Evolutionary conservation across 1,140 invertebrate genomes (phyloP).

Genomic region (Brachystomella parvula): DNA sequence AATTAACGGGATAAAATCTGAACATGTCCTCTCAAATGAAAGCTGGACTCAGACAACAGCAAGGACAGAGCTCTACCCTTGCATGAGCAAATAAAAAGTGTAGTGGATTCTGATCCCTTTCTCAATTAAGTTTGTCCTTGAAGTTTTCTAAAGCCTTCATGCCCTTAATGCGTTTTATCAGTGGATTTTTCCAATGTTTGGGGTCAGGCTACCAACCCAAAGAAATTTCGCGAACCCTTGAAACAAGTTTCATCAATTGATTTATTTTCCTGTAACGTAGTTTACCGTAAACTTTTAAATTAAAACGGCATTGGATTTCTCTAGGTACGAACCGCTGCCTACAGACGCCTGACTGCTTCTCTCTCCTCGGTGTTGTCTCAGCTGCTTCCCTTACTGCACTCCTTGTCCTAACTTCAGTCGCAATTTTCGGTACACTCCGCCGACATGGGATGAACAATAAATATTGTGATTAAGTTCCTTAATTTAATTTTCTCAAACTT

Average conservation of each 20-base stretch:
- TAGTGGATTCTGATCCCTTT: too few species aligned
- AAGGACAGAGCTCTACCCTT: too few species aligned
- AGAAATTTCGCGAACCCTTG: too few species aligned
- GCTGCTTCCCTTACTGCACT: constrained; percentile 18
- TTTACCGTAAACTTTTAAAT: too few species aligned
- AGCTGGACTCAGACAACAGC: too few species aligned
- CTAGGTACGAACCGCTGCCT: not conserved
- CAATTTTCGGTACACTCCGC: constrained; percentile 19
- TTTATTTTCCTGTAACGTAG: not conserved
- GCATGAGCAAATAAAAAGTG: too few species aligned
- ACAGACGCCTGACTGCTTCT: constrained; percentile 14
- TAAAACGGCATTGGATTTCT: not conserved
- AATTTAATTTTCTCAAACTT: not conserved
- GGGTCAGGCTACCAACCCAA: too few species aligned
- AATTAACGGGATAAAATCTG: not conserved
- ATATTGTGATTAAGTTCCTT: not conserved
- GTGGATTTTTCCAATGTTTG: too few species aligned
- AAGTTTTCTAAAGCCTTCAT: too few species aligned
- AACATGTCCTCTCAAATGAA: not conserved
- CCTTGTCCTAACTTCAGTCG: constrained; percentile 15
- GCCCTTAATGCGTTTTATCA: too few species aligned
- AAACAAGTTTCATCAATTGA: too few species aligned
- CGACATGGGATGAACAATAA: constrained; percentile 15
- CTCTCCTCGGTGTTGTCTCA: constrained; percentile 18
- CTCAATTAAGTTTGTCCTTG: too few species aligned